Evolutionary conservation across 2,888 invertebrate species (phyloP).

Genomic region (Anagyrus pseudococci): DNA sequence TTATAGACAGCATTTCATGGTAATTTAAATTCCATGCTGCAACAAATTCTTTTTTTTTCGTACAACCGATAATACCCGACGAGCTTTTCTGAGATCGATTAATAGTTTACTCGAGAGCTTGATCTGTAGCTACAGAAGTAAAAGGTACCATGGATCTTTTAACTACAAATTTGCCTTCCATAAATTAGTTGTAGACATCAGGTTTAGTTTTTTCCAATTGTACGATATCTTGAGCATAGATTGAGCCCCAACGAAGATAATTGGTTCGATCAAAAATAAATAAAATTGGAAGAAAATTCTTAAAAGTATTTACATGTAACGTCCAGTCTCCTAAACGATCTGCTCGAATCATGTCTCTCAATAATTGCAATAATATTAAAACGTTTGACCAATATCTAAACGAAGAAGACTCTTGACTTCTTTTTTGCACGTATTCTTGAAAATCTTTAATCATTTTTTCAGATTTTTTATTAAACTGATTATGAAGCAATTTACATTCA

Average conservation of each 20-base stretch:
- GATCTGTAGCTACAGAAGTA: constrained; percentile 21
- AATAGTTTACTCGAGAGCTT: constrained; percentile 29
- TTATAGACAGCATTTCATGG: constrained; percentile 9
- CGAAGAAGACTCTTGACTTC: constrained; percentile 12
- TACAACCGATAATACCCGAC: constrained; percentile 22
- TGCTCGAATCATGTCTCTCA: constrained; percentile 13
- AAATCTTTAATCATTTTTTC: background rate
- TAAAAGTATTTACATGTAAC: constrained; percentile 7
- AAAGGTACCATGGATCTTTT: constrained; percentile 6
- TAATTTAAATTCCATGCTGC: constrained; percentile 12
- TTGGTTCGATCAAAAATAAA: constrained; percentile 4
- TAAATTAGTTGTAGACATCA: background rate
- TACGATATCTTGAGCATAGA: constrained; percentile 4
- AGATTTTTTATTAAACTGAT: background rate
- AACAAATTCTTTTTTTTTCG: constrained; percentile 15
- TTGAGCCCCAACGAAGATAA: constrained; percentile 3
- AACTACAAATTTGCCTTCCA: background rate
- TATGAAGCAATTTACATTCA: background rate
- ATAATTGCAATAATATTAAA: constrained; percentile 12
- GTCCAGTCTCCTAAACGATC: constrained; percentile 19
- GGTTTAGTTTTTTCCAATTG: constrained; percentile 7
- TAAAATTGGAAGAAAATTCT: constrained; percentile 7
- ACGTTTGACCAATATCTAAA: constrained; percentile 6
- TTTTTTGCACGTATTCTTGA: constrained; percentile 5
- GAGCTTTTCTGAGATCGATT: constrained; percentile 20